Base-by-base conservation (phyloP, 1,140 invertebrate species). In the Maconellicoccus hirsutus region DNA sequence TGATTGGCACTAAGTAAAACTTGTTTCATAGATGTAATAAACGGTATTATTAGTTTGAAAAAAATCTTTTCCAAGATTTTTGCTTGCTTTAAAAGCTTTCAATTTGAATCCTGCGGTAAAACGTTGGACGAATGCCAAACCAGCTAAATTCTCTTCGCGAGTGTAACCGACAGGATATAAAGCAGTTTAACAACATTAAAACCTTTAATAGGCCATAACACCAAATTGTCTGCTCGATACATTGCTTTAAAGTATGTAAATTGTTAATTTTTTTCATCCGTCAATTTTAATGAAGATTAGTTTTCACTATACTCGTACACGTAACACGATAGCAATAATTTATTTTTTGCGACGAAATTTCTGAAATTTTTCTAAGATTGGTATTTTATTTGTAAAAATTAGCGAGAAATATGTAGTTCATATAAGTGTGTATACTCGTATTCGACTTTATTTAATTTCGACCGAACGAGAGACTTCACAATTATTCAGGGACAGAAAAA, bases 141-240 rank as follows among this genome's bases (percentile, higher is more conserved):
- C n/a, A 16, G 10, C n/a, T 19, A 52, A 52, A 16, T 52, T 52
- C n/a, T 52, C 42, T 33, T 14, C 16, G 42, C 42, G 42, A 52
- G 42, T 52, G 42, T 52, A 52, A 52, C 42, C 42, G 42, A 52
- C 42, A 52, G 42, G n/a, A 19, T 52, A 52, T 52, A 52, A 52
- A 16, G 42, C n/a, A 52, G 42, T 52, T 52, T 52, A 52, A 52
- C 42, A 52, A 52, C 42, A 52, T 52, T 52, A 52, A 52, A 52
- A 19, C 42, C 42, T 52, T 3, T 19, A 52, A 19, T 52, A 19
- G 10, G n/a, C 42, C 4, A 52, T 52, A 52, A 52, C 12, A 52
- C 42, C 29, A 12, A 33, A 33, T 16, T 52, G n/a, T 52, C 42
- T 52, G n/a, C 42, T 52, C 42, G 42, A 52, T 52, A 52, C 42